Conservation (phyloP, 2,113 vertebrate genomes). For the Phocoena sinus region DNA sequence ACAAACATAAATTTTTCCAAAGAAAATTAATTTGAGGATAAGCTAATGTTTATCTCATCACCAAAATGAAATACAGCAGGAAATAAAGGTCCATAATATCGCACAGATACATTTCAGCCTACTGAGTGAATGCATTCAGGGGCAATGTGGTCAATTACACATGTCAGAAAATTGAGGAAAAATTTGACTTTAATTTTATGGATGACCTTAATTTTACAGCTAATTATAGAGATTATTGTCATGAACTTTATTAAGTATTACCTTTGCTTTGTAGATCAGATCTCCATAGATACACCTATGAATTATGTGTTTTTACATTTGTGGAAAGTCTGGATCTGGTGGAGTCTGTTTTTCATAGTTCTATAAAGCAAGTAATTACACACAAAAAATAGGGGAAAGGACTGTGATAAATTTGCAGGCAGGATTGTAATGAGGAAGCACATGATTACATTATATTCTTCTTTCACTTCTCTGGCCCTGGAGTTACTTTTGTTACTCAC, state of each 20-base stretch:
- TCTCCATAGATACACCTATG: not conserved
- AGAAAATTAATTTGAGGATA: not conserved
- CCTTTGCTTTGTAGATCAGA: not conserved
- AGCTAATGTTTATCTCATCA: not conserved
- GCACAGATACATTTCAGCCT: not conserved
- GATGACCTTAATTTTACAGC: not conserved
- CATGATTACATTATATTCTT: not conserved
- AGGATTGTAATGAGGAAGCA: not conserved
- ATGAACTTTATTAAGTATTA: not conserved
- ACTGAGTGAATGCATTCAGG: not conserved
- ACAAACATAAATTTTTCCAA: not conserved
- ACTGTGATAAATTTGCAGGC: not conserved
- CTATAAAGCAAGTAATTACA: not conserved
- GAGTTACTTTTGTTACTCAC: not conserved
- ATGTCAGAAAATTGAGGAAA: not conserved
- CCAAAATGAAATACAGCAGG: not conserved
- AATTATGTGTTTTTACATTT: not conserved
- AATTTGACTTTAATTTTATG: not conserved
- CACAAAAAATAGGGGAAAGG: not conserved
- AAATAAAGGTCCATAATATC: accelerated
- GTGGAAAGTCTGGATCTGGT: not conserved
- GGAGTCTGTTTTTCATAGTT: not conserved
- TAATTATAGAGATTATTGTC: not conserved
- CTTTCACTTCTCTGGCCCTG: not conserved
- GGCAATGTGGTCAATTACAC: not conserved